These are phyloP conservation scores for Thymallus thymallus DNA, from an alignment of 2,113 vertebrate genomes.

Conservation along the genomic window DNA sequence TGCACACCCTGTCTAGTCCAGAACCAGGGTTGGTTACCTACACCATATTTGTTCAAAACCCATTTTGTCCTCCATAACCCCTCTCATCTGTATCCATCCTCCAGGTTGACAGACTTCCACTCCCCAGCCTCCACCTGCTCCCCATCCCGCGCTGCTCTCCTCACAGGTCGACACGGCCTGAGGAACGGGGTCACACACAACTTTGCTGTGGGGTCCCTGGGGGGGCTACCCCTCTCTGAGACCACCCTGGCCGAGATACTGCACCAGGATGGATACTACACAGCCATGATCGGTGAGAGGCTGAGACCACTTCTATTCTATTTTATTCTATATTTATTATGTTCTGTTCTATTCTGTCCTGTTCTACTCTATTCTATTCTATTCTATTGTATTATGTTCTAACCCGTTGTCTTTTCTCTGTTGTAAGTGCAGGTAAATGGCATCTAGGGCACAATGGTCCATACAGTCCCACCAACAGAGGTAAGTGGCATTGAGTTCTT, in stretches of 20 bases:
- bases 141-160: conserved; percentile 88
- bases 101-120: conserved; percentile 91
- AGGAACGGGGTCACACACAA: conserved; percentile 93
- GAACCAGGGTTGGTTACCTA: too few relatives aligned
- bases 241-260: conserved; percentile 86
- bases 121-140: conserved; percentile 93
- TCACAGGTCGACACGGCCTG: conserved; percentile 87
- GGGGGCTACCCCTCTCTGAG: conserved; percentile 89
- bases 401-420: not conserved
- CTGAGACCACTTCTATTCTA: conserved; percentile 56
- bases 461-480: conserved; percentile 83
- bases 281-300: conserved; percentile 92
- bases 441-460: conserved; percentile 88
- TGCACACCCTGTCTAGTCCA: too few relatives aligned
- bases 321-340: not conserved
- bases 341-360: too few relatives aligned
- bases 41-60: not conserved
- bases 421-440: conserved; percentile 85
- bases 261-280: conserved; percentile 81
- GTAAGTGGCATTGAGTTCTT: conserved; percentile 55
- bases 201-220: conserved; percentile 82
- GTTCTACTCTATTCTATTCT: not conserved
- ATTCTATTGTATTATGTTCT: not conserved
- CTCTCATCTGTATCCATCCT: not conserved
- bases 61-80: not conserved